phyloP scores from a whole-genome alignment of 2,113 vertebrate genomes.

The Sceloporus undulatus region DNA sequence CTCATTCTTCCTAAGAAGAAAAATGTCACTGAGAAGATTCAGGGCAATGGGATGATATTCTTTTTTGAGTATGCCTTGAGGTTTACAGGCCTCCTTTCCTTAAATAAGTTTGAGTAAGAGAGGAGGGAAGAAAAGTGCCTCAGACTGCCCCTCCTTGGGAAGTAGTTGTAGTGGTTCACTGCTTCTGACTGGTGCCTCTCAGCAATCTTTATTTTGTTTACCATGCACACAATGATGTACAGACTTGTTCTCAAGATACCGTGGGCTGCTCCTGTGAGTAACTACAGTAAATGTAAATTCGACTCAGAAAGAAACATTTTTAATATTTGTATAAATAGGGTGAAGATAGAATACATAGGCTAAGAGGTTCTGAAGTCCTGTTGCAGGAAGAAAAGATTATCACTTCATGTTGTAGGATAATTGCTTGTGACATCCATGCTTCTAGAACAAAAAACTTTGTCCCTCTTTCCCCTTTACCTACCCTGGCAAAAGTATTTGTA shows the following conservation, averaged over 20 bases:
- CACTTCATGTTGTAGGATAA: neutral
- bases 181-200: neutral
- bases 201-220: conserved; percentile 1
- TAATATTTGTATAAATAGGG: neutral
- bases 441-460: neutral
- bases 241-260: neutral
- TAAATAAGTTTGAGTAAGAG: neutral
- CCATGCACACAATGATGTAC: neutral
- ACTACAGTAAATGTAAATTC: neutral
- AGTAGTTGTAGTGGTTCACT: too few relatives aligned
- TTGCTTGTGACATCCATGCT: neutral
- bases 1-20: neutral
- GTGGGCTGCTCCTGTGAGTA: neutral
- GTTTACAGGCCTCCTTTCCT: neutral
- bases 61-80: neutral
- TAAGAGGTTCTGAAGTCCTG: neutral
- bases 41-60: neutral
- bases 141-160: neutral
- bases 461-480: neutral
- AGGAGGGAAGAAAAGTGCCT: neutral
- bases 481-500: neutral
- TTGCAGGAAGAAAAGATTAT: neutral
- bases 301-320: neutral
- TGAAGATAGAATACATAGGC: neutral
- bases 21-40: neutral